A percentile compares a stretch with the other conserved stretches of the same genome.
These are phyloP conservation scores for Dione vanillae DNA, from an alignment of 2,888 invertebrate genomes.

Conservation along the genomic window DNA sequence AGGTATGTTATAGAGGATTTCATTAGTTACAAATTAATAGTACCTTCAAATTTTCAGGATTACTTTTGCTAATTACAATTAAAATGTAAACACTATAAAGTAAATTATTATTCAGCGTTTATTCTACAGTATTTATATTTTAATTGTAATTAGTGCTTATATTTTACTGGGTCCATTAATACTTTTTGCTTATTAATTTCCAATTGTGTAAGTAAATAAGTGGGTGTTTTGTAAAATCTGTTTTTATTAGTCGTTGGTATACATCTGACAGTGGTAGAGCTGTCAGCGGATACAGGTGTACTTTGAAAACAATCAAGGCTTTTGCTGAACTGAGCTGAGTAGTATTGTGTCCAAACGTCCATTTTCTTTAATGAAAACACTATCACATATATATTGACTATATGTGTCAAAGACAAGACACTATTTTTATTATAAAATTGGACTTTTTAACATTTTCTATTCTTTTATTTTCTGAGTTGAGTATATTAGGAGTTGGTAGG, in stretches of 20 bases:
- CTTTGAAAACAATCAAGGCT: slow-evolving; percentile 51
- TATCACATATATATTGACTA: neutral
- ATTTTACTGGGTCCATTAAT: too few relatives aligned
- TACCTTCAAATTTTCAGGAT: neutral
- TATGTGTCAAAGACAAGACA: too few relatives aligned
- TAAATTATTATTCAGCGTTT: too few relatives aligned
- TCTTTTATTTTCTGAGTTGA: too few relatives aligned
- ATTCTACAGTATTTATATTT: neutral
- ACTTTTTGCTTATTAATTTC: neutral
- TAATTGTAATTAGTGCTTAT: too few relatives aligned
- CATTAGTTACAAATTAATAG: neutral
- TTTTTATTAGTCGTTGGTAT: slow-evolving; percentile 52
- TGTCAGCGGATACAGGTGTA: slow-evolving; percentile 75
- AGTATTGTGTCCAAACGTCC: slow-evolving; percentile 44
- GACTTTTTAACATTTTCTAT: too few relatives aligned
- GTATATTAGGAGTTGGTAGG: too few relatives aligned
- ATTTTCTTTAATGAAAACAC: slow-evolving; percentile 36
- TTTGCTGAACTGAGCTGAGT: slow-evolving; percentile 45
- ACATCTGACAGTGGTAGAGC: slow-evolving; percentile 71
- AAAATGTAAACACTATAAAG: too few relatives aligned
- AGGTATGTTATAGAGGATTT: neutral
- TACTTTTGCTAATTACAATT: too few relatives aligned
- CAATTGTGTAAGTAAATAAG: neutral
- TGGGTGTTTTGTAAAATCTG: slow-evolving; percentile 21
- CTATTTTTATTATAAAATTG: too few relatives aligned